Conservation (phyloP, 1,140 invertebrate genomes). For the Tenebrio molitor region DNA sequence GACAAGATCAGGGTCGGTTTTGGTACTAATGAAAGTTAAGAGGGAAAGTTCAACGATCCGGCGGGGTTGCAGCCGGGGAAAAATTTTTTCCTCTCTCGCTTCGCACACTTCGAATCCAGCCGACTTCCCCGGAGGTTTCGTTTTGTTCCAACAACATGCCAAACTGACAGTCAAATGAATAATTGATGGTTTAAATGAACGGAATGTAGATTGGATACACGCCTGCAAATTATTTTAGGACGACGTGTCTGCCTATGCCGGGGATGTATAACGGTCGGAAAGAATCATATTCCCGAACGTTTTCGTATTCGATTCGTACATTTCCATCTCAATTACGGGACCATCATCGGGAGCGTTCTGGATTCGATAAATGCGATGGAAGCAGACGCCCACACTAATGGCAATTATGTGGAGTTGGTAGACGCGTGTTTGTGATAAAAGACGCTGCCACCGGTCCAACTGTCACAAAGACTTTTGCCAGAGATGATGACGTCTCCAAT, state of each 20-base stretch:
- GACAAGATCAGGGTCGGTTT: conserved; percentile 64
- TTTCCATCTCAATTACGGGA: conserved; percentile 30
- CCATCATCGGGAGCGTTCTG: conserved; percentile 15
- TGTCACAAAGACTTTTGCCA: too few relatives aligned
- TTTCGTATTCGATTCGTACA: conserved; percentile 30
- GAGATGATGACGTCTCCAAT: too few relatives aligned
- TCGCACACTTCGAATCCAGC: neutral
- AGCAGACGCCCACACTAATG: conserved; percentile 26
- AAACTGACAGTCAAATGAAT: conserved; percentile 45
- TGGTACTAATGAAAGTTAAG: conserved; percentile 62
- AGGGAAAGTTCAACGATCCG: conserved; percentile 62
- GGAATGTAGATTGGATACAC: conserved; percentile 45
- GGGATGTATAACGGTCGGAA: conserved; percentile 23
- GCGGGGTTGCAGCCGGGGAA: conserved; percentile 28
- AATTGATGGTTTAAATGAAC: conserved; percentile 46
- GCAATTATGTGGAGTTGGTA: conserved; percentile 14
- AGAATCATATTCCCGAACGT: conserved; percentile 35
- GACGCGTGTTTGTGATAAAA: conserved; percentile 9
- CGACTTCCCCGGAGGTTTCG: conserved; percentile 39
- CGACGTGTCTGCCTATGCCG: conserved; percentile 26
- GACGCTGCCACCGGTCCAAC: neutral
- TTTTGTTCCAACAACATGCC: conserved; percentile 42
- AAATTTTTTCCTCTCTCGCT: neutral
- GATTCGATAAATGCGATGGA: conserved; percentile 23
- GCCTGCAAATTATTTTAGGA: conserved; percentile 43